Evolutionary conservation across 1,140 invertebrate genomes (phyloP), one percentile per base, ranked within the genome.

Genomic region (Pararge aegeria): DNA sequence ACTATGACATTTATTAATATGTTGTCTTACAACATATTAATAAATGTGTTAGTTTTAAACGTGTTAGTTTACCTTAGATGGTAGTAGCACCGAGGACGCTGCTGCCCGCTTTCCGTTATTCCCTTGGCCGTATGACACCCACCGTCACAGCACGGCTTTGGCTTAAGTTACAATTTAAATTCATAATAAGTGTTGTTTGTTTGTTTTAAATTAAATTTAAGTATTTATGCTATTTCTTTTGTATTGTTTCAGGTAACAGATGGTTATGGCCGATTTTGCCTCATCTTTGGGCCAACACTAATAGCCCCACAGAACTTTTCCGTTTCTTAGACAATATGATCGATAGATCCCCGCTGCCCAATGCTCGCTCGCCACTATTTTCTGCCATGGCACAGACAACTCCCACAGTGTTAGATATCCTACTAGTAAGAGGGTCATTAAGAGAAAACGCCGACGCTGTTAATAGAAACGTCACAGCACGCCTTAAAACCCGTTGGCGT

Each of bases 371-470:
- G 46, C 92, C 92, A 0, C 74, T 95, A 19, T 95, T 94, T 93
- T 94, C 95, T 0, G 92, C 94, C 1, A 96, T 96, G 95, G 95
- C 95, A 0, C 95, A 96, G 83, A 90, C 95, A 20, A 96, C 96
- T 0, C 95, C 95, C 0, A 91, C 91, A 13, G 90, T 94, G 0
- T 80, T 94, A 29, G 94, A 95, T 56, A 90, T 96, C 34, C 82
- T 96, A 6, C 91, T 95, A 44, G 64, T 83, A 1, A 85, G 91
- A 37, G 92, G 93, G 5, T 94, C 94, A 6, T 77, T 96, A 13
- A 83, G 95, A 15, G 91, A 92, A 16, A 91, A 95, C 75, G 95
- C 95, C 0, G 92, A 96, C 66, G 84, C 80, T 0, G 92, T 95
- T 9, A 96, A 96, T 76, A 82, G 91, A 38, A 92, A 94, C 69